Percentiles rank a stretch among this genome's conserved stretches.
These are phyloP conservation scores for Leptinotarsa undecemlineata DNA, from an alignment of 1,140 invertebrate genomes.

Conservation along the genomic window DNA sequence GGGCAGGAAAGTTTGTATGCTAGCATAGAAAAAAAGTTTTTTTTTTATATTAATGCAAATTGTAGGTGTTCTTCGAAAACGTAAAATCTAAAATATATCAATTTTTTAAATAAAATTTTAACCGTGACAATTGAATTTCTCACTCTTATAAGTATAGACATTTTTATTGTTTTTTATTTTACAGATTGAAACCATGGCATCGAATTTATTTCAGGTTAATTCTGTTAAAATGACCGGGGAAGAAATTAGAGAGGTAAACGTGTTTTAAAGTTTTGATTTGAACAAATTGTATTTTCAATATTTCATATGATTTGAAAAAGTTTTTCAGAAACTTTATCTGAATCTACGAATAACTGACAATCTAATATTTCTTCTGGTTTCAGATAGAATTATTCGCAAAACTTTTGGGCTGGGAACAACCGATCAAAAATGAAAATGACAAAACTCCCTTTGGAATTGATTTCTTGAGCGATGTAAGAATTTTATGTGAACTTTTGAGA, in stretches of 20 bases:
- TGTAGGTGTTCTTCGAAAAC: no score
- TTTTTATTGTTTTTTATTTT: conserved; percentile 3
- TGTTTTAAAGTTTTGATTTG: neutral
- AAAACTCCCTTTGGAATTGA: neutral
- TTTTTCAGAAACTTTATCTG: no score
- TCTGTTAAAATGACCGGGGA: conserved; percentile 1
- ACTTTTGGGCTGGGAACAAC: conserved; percentile 18
- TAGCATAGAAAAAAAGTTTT: no score
- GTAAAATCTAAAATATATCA: no score
- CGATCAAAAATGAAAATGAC: neutral
- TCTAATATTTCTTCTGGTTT: neutral
- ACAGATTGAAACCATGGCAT: conserved; percentile 3
- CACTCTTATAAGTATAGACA: neutral
- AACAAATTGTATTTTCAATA: neutral
- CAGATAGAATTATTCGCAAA: conserved; percentile 12
- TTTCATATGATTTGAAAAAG: neutral
- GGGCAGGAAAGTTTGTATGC: no score
- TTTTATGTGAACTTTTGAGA: neutral
- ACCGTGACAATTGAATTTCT: no score
- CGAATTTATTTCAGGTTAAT: neutral
- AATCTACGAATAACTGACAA: neutral
- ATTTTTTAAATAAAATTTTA: no score
- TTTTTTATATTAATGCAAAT: no score
- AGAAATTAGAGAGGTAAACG: conserved; percentile 1
- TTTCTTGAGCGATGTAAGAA: conserved; percentile 13